Evolutionary conservation across 2,797 vertebrate species (phyloP), one percentile per base, ranked within the genome.

Genomic region (Podarcis siculus): DNA sequence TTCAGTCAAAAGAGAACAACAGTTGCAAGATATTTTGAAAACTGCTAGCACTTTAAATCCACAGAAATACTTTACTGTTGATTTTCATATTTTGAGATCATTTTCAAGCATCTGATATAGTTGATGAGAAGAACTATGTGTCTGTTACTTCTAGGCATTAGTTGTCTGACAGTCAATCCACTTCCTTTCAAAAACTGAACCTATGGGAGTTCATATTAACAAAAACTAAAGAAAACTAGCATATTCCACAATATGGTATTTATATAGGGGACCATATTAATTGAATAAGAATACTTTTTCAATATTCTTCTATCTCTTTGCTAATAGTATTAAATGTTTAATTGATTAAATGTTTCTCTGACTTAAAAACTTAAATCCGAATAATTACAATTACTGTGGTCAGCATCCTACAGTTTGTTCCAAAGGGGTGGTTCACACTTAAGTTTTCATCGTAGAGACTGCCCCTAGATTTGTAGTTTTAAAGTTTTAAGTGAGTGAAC

Each of bases 91-190:
- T 89, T 93, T 96, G 93, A 94, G 87, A 94, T 92, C 76, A 87
- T 92, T 95, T 94, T 87, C 91, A 80, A 95, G 94, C 91, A 92
- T 86, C 90, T 93, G 82, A 81, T 93, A 90, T 23, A 94, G 79
- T 93, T 32, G 89, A 88, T 94, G 30, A 96, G 93, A 96, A 97
- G 96, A 98, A 97, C 97, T 97, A 97, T 97, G 97, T 97, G 97
- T 98, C 97, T 98, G 97, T 97, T 97, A 94, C 96, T 96, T 97
- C 90, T 97, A 95, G 96, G 97, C 94, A 97, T 97, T 97, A 93
- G 95, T 96, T 96, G 96, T 58, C 96, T 96, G 96, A 93, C 95
- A 97, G 96, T 97, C 97, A 94, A 94, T 96, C 96, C 95, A 90
- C 94, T 96, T 96, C 96, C 95, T 96, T 95, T 96, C 95, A 95